Evolutionary conservation across 2,888 invertebrate species (phyloP).

Genomic region (Axea sp.): DNA sequence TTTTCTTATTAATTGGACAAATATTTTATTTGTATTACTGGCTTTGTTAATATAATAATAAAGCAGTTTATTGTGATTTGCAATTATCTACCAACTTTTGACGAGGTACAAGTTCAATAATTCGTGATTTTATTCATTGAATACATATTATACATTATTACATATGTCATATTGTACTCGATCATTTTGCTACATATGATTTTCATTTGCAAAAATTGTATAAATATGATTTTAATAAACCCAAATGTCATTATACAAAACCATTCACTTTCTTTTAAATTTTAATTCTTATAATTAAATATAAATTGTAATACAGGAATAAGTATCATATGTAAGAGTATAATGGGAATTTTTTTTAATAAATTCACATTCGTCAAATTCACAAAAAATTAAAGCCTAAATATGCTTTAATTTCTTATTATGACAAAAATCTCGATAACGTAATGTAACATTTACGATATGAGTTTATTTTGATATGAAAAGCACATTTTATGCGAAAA

Average conservation of each 20-base stretch:
- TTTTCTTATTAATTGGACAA: slow-evolving; percentile 5
- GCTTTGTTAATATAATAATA: slow-evolving; percentile 14
- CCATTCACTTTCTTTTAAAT: too few species aligned
- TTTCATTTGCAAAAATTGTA: slow-evolving; percentile 8
- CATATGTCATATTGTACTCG: slow-evolving; percentile 53
- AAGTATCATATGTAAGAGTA: too few species aligned
- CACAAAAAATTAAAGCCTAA: too few species aligned
- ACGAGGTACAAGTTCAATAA: slow-evolving; percentile 42
- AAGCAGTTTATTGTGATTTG: slow-evolving; percentile 15
- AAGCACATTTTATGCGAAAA: slow-evolving; percentile 32
- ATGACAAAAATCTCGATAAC: slow-evolving; percentile 3
- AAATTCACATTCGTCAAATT: too few species aligned
- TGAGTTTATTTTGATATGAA: slow-evolving; percentile 49
- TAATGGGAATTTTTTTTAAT: too few species aligned
- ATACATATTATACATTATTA: slow-evolving; percentile 57
- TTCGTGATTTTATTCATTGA: slow-evolving; percentile 44
- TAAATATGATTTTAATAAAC: too few species aligned
- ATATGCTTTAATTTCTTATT: too few species aligned
- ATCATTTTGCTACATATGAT: slow-evolving; percentile 38
- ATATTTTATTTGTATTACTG: too few species aligned
- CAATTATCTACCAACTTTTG: slow-evolving; percentile 6
- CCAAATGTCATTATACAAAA: too few species aligned
- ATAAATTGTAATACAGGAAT: too few species aligned
- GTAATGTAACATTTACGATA: slow-evolving; percentile 32
- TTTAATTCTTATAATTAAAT: too few species aligned